Evolutionary conservation across 2,797 vertebrate genomes (phyloP).

Genomic region (Darevskia nairensis): DNA sequence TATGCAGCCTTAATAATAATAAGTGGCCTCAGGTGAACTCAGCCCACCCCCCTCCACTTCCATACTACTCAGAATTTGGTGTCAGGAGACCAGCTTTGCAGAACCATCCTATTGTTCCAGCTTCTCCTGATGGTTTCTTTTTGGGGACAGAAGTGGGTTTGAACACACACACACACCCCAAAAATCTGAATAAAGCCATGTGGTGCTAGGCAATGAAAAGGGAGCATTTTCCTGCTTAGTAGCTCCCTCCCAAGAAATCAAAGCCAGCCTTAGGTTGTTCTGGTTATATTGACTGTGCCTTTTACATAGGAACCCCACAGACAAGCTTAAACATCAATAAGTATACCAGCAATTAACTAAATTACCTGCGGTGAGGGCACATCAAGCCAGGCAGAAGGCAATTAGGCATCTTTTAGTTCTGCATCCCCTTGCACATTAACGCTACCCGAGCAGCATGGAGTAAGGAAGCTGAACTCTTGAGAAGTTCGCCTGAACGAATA

Average conservation of each 20-base stretch:
- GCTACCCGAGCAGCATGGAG: neutral
- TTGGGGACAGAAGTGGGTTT: neutral
- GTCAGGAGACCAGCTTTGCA: too few relatives aligned
- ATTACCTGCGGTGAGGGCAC: slow-evolving; percentile 5
- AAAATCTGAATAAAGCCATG: neutral
- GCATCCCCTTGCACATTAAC: neutral
- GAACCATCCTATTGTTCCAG: too few relatives aligned
- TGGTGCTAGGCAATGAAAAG: neutral
- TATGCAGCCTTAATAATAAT: too few relatives aligned
- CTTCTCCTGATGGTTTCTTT: too few relatives aligned
- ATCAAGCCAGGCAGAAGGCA: slow-evolving; percentile 14
- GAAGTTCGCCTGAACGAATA: neutral
- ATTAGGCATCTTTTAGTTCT: slow-evolving; percentile 3
- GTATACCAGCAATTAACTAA: slow-evolving; percentile 16
- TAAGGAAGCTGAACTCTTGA: slow-evolving; percentile 2
- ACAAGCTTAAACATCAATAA: slow-evolving; percentile 18
- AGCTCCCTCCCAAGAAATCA: slow-evolving; percentile 5
- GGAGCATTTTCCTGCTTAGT: neutral
- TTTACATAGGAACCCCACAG: slow-evolving; percentile 7
- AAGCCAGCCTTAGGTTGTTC: neutral
- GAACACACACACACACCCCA: neutral
- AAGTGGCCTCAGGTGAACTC: too few relatives aligned
- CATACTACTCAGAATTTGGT: neutral
- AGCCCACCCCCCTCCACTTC: neutral
- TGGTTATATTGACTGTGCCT: neutral